A percentile compares a stretch with the other conserved stretches of the same genome.
phyloP scores from a whole-genome alignment of 2,888 invertebrate genomes.

The Caenorhabditis sp. region DNA sequence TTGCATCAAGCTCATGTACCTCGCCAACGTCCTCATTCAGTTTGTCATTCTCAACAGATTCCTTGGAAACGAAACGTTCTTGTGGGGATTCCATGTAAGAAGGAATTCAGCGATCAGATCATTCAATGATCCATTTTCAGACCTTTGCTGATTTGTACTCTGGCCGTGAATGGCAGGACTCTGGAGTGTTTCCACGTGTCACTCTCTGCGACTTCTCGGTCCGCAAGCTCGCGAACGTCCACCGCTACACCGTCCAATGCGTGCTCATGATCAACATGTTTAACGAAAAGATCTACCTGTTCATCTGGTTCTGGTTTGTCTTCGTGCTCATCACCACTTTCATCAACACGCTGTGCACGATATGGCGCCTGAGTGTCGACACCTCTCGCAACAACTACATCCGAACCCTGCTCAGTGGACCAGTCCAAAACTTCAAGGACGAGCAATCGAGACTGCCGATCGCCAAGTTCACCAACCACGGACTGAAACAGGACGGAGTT shows the following conservation, averaged over 20 bases:
- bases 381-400: constrained; percentile 63
- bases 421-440: constrained; percentile 45
- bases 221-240: constrained; percentile 79
- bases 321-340: constrained; percentile 80
- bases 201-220: constrained; percentile 76
- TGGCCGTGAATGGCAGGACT: constrained; percentile 78
- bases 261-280: constrained; percentile 79
- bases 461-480: constrained; percentile 66
- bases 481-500: constrained; percentile 76
- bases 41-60: constrained; percentile 79
- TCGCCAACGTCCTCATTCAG: constrained; percentile 78
- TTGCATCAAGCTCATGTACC: constrained; percentile 72
- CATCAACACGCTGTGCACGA: constrained; percentile 81
- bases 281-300: constrained; percentile 79
- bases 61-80: constrained; percentile 76
- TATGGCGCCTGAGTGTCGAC: constrained; percentile 73
- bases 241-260: constrained; percentile 78
- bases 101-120: not conserved
- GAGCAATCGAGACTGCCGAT: constrained; percentile 21
- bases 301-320: constrained; percentile 80
- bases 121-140: constrained; percentile 35
- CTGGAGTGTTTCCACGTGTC: constrained; percentile 78
- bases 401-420: constrained; percentile 44
- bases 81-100: constrained; percentile 78
- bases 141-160: constrained; percentile 74